Conservation (phyloP, 2,888 invertebrate genomes). For the Tholera decimalis region DNA sequence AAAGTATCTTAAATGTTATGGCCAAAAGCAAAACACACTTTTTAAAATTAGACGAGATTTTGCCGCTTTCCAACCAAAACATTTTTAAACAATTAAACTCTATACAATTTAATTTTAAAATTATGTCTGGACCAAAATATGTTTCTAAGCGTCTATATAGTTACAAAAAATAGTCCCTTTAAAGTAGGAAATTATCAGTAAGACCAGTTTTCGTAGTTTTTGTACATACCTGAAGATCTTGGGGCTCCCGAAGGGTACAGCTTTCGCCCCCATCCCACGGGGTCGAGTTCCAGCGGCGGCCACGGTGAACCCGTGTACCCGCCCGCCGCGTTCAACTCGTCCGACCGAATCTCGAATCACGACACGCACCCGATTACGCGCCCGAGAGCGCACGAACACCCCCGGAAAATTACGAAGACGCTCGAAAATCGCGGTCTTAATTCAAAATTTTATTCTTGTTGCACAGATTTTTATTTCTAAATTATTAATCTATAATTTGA, state of each 20-base stretch:
- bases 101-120: not conserved
- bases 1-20: not conserved
- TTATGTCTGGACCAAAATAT: not conserved
- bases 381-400: constrained; percentile 84
- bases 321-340: constrained; percentile 94
- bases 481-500: constrained; percentile 6
- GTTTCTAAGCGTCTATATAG: not conserved
- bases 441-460: constrained; percentile 59
- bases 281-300: constrained; percentile 95
- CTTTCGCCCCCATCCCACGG: constrained; percentile 95
- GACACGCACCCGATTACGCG: constrained; percentile 81
- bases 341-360: constrained; percentile 94
- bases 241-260: constrained; percentile 94
- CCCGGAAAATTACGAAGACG: constrained; percentile 77
- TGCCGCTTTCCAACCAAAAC: not conserved
- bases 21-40: not conserved
- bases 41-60: not conserved
- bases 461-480: constrained; percentile 38
- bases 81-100: not conserved
- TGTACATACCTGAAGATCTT: constrained; percentile 90
- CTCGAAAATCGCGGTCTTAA: constrained; percentile 65
- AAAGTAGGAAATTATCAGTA: not conserved
- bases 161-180: not conserved
- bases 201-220: constrained; percentile 26
- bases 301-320: constrained; percentile 95